A percentile compares a stretch with the other conserved stretches of the same genome.
Conservation (phyloP, 2,113 vertebrate species). For the Bufo gargarizans region DNA sequence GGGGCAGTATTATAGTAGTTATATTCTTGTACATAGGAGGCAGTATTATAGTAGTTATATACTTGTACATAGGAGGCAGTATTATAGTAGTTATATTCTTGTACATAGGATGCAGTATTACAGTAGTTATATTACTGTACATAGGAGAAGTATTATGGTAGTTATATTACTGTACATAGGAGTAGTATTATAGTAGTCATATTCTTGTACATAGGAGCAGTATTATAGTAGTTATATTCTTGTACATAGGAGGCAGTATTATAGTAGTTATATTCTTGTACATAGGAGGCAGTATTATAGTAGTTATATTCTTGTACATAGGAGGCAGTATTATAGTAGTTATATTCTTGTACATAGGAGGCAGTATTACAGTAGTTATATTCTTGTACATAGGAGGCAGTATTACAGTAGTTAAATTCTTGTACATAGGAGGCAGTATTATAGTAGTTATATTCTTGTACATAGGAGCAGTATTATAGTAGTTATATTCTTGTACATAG, state of each 20-base stretch:
- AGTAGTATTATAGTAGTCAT: neutral
- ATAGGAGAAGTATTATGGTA: neutral
- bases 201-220: neutral
- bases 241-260: neutral
- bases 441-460: neutral
- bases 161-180: conserved; percentile 1
- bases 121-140: conserved; percentile 1
- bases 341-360: neutral
- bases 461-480: conserved; percentile 1
- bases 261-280: neutral
- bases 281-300: neutral
- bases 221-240: conserved; percentile 1
- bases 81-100: conserved; percentile 7
- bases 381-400: neutral
- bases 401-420: neutral
- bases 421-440: neutral
- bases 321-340: conserved; percentile 8
- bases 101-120: neutral
- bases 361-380: conserved; percentile 2
- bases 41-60: conserved; percentile 11
- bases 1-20: neutral
- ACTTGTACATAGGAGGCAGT: neutral
- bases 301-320: neutral
- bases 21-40: conserved; percentile 4
- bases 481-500: conserved; percentile 1